Evolutionary conservation across 2,888 invertebrate genomes (phyloP).

Genomic region (Hipparchia sbordonii): DNA sequence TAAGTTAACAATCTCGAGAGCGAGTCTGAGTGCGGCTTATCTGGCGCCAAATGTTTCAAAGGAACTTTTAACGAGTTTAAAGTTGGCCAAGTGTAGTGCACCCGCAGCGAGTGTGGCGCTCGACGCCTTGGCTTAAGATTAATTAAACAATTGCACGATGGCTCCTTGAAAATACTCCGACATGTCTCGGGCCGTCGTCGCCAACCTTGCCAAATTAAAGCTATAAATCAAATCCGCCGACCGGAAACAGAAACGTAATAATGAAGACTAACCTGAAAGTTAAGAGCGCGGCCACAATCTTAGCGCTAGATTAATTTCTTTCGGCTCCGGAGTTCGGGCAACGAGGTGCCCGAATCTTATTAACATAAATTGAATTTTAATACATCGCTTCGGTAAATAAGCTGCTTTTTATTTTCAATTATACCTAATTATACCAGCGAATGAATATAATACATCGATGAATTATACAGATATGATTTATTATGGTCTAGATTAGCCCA

Average conservation of each 20-base stretch:
- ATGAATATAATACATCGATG: no score
- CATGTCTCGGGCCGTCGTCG: slow-evolving; percentile 81
- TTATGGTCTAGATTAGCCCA: no score
- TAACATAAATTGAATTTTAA: slow-evolving; percentile 25
- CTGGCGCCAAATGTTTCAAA: slow-evolving; percentile 81
- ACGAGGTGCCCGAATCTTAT: slow-evolving; percentile 21
- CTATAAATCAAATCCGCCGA: slow-evolving; percentile 79
- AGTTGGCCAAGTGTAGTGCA: slow-evolving; percentile 80
- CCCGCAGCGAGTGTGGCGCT: slow-evolving; percentile 56
- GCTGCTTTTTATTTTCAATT: not conserved
- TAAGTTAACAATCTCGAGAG: slow-evolving; percentile 79
- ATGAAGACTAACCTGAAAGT: slow-evolving; percentile 68
- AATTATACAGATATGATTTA: no score
- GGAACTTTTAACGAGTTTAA: slow-evolving; percentile 83
- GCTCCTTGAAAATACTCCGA: slow-evolving; percentile 82
- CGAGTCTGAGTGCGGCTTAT: slow-evolving; percentile 80
- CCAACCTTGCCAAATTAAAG: slow-evolving; percentile 82
- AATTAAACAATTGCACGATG: slow-evolving; percentile 83
- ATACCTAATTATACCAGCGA: no score
- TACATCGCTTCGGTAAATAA: slow-evolving; percentile 20
- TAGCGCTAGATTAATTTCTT: slow-evolving; percentile 59
- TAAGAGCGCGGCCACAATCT: slow-evolving; percentile 54
- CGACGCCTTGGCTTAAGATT: slow-evolving; percentile 77
- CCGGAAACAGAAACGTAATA: slow-evolving; percentile 78
- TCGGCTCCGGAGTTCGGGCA: slow-evolving; percentile 30